Evolutionary conservation across 2,113 vertebrate species (phyloP).

Genomic region (Hypanus sabinus): DNA sequence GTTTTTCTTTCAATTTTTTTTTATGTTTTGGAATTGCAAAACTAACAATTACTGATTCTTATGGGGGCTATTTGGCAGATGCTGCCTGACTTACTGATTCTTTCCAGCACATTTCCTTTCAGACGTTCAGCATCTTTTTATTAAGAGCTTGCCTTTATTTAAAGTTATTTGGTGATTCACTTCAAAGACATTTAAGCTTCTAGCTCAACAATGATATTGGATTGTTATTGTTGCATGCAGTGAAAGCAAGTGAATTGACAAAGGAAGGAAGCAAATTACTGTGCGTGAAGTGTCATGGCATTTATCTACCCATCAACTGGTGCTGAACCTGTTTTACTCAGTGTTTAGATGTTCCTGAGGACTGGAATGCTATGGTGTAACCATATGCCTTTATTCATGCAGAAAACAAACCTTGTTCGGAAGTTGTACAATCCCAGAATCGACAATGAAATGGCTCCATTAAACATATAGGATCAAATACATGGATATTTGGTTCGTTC

Average conservation of each 20-base stretch:
- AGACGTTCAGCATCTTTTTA: too few relatives aligned
- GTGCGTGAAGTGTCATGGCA: not conserved
- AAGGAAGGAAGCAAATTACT: too few relatives aligned
- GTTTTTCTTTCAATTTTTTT: too few relatives aligned
- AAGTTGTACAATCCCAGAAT: not conserved
- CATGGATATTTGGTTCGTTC: not conserved
- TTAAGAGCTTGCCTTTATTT: too few relatives aligned
- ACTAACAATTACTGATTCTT: too few relatives aligned
- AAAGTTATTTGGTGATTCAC: not conserved
- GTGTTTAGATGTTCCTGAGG: not conserved
- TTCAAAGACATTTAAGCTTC: not conserved
- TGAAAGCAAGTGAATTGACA: too few relatives aligned
- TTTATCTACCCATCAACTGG: not conserved
- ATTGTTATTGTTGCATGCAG: too few relatives aligned
- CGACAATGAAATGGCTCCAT: not conserved
- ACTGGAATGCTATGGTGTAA: not conserved
- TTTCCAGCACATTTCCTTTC: too few relatives aligned
- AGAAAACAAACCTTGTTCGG: not conserved
- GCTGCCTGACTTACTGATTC: too few relatives aligned
- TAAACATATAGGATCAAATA: not conserved
- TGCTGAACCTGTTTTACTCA: not conserved
- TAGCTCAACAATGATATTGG: too few relatives aligned
- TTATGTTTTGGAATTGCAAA: too few relatives aligned
- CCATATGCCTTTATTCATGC: not conserved
- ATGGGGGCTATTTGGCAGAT: too few relatives aligned